phyloP scores from a whole-genome alignment of 2,797 vertebrate species.

The Tangara arthus region DNA sequence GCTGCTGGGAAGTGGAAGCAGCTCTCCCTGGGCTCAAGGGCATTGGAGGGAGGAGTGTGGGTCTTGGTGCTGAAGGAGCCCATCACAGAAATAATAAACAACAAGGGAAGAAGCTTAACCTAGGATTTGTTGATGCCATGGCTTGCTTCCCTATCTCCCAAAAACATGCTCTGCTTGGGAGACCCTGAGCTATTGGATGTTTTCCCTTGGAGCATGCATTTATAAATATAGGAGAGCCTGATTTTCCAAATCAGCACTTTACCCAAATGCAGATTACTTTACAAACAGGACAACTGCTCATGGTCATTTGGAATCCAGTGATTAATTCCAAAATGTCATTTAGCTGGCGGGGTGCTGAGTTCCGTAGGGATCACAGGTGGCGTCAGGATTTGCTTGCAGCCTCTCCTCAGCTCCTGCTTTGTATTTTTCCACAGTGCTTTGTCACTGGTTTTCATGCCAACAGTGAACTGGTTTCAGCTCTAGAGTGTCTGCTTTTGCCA shows the following conservation, averaged over 20 bases:
- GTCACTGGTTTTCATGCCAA: not conserved
- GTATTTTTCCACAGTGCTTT: not conserved
- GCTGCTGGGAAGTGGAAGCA: not conserved
- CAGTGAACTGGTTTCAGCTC: not conserved
- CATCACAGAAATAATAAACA: not conserved
- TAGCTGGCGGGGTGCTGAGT: not conserved
- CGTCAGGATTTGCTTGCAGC: not conserved
- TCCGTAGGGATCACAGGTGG: not conserved
- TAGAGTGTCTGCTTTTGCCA: not conserved
- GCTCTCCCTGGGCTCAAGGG: constrained; percentile 2
- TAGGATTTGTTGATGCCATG: constrained; percentile 48
- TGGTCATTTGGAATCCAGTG: not conserved
- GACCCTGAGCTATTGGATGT: constrained; percentile 55
- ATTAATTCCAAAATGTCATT: constrained; percentile 24
- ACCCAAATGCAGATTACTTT: constrained; percentile 9
- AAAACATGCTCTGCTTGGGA: constrained; percentile 56
- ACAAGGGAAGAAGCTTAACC: constrained; percentile 43
- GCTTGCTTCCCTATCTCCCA: constrained; percentile 59
- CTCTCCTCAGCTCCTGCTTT: not conserved
- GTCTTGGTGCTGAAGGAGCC: not conserved
- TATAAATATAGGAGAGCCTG: constrained; percentile 36
- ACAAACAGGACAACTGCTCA: not conserved
- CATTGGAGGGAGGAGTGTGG: not conserved
- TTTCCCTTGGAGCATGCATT: constrained; percentile 19
- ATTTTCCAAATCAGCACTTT: constrained; percentile 34